Evolutionary conservation across 2,888 invertebrate species (phyloP), one percentile per base, ranked within the genome.

Genomic region (Folsomia candida): DNA sequence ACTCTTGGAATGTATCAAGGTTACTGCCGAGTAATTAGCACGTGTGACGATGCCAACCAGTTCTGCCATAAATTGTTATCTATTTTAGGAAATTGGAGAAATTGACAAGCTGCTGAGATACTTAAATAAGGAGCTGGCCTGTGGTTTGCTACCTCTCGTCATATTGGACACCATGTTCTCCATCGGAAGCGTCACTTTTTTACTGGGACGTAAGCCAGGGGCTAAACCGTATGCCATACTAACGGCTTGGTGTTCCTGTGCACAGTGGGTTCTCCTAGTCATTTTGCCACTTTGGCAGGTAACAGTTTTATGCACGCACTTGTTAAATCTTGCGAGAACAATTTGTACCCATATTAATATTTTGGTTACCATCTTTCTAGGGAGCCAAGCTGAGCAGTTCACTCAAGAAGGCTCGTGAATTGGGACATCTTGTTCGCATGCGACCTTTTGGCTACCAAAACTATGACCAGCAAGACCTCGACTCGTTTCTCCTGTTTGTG

Each of bases 381-480:
- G 92, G 92, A 22, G 90, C 92, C 0, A 86, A 91, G 67, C 85
- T 93, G 73, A 89, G 91, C 0, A 87, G 87, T 11, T 89, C 90
- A 54, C 92, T 92, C 80, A 86, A 87, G 25, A 86, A 86, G 77
- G 87, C 91, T n/a, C 89, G 89, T 82, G 86, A 86, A 22, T 88
- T 90, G 68, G 93, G 93, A 0, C 92, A 92, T 83, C 90, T 91
- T 83, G 87, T 92, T 65, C 87, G 91, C 67, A 88, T 89, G 18
- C 86, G 91, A 1, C 92, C 92, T 0, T 92, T 91, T 82, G 89
- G 91, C 1, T 91, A 92, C 83, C 91, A 91, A 82, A 89, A 89
- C 80, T 90, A 91, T 9, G 87, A 91, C 0, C 88, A 88, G 65
- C 87, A 88, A 78, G 91, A 92, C 84, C 86, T 93, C 78, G 89